A percentile compares a stretch with the other conserved stretches of the same genome.
Conservation (phyloP, 2,797 vertebrate genomes). For the Sandelia bainsii region DNA sequence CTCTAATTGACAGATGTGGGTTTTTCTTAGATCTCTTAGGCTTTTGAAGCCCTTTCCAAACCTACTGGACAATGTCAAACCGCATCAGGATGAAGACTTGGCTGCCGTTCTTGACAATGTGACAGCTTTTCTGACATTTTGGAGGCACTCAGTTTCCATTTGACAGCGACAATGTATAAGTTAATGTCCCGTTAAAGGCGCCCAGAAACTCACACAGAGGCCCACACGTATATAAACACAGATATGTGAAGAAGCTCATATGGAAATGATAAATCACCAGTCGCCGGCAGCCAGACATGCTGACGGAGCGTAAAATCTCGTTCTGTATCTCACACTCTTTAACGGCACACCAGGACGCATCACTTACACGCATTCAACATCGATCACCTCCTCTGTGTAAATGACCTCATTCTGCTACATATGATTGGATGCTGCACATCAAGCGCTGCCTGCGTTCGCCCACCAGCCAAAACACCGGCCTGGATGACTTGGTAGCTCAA, state of each 20-base stretch:
- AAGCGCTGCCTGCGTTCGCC: conserved; percentile 42
- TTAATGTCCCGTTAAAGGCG: conserved; percentile 55
- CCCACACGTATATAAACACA: conserved; percentile 21
- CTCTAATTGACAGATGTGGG: conserved; percentile 36
- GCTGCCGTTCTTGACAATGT: conserved; percentile 36
- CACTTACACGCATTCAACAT: conserved; percentile 44
- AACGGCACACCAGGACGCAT: conserved; percentile 39
- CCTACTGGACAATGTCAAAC: conserved; percentile 38
- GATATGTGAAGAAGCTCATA: conserved; percentile 36
- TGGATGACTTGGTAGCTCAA: conserved; percentile 60
- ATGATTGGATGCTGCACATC: conserved; percentile 57
- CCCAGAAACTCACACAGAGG: conserved; percentile 20
- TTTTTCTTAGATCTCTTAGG: conserved; percentile 24
- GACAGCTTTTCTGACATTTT: conserved; percentile 62
- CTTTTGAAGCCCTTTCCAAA: conserved; percentile 39
- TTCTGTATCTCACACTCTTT: conserved; percentile 51
- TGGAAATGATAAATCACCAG: conserved; percentile 60
- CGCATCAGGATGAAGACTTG: conserved; percentile 8
- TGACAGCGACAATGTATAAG: conserved; percentile 60
- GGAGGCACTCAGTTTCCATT: conserved; percentile 50
- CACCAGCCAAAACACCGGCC: conserved; percentile 42
- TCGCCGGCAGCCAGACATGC: conserved; percentile 41
- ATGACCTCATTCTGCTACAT: conserved; percentile 66
- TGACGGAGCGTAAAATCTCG: conserved; percentile 66
- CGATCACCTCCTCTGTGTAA: conserved; percentile 56